A percentile compares a stretch with the other conserved stretches of the same genome.
phyloP scores from a whole-genome alignment of 2,113 vertebrate genomes.

The Colaptes auratus region DNA sequence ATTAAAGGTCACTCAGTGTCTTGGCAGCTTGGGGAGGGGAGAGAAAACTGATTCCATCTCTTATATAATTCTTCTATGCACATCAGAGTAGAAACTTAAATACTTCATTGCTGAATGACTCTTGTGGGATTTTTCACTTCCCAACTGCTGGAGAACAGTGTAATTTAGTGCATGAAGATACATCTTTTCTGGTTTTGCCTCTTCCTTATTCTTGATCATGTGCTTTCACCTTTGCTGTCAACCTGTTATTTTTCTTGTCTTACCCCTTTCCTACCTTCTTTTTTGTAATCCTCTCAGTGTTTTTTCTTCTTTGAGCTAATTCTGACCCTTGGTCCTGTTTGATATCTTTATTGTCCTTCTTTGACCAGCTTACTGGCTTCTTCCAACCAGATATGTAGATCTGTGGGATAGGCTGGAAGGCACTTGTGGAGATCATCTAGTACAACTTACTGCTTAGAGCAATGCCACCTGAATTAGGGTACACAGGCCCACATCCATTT shows the following conservation, averaged over 20 bases:
- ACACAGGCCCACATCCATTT: fast-evolving
- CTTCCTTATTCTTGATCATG: background rate
- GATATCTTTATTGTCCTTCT: background rate
- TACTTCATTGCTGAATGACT: background rate
- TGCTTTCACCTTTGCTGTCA: background rate
- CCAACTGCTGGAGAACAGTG: background rate
- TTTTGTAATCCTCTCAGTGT: background rate
- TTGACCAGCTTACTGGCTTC: background rate
- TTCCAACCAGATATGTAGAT: fast-evolving
- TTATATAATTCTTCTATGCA: background rate
- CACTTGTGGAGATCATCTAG: background rate
- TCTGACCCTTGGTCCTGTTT: background rate
- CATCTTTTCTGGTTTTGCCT: background rate
- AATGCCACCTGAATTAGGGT: background rate
- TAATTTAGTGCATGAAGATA: background rate
- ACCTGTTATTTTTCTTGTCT: background rate
- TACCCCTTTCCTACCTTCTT: background rate
- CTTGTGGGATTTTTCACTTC: background rate
- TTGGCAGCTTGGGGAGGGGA: background rate
- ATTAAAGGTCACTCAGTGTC: constrained; percentile 12
- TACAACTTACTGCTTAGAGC: background rate
- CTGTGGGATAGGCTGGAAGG: background rate
- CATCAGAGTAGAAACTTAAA: background rate
- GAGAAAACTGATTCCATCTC: background rate
- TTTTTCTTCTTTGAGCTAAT: background rate